Evolutionary conservation across 2,113 vertebrate genomes (phyloP).

Genomic region (Strix uralensis): DNA sequence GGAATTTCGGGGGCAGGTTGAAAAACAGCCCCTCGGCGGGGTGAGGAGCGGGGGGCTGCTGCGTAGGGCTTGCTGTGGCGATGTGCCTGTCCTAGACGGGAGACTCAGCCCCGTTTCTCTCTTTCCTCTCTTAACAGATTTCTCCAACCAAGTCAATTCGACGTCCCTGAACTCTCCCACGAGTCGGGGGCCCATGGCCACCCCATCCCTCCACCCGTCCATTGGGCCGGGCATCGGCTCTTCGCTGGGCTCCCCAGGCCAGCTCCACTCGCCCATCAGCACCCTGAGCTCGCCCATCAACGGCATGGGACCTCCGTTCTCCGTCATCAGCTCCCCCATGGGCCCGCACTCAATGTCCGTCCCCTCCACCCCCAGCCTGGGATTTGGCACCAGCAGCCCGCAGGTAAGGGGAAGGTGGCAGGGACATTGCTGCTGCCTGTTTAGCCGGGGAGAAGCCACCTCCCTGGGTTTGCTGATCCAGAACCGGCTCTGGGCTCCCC

Average conservation of each 20-base stretch:
- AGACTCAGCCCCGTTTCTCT: background rate
- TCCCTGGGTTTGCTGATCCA: accelerated
- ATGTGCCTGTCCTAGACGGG: accelerated
- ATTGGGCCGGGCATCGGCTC: slow-evolving; percentile 81
- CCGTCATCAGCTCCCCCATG: slow-evolving; percentile 97
- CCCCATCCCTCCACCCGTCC: slow-evolving; percentile 82
- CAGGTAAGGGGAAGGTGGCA: slow-evolving; percentile 76
- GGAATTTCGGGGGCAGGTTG: background rate
- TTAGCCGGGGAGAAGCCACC: background rate
- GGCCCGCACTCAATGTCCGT: slow-evolving; percentile 89
- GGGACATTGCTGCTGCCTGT: accelerated
- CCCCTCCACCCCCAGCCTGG: slow-evolving; percentile 85
- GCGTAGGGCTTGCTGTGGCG: background rate
- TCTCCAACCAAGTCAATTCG: slow-evolving; percentile 86
- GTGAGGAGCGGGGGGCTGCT: background rate
- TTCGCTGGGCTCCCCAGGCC: slow-evolving; percentile 84
- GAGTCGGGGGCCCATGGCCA: slow-evolving; percentile 88
- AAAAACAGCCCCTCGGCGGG: background rate
- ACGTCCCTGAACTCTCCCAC: slow-evolving; percentile 86
- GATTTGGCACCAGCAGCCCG: slow-evolving; percentile 89
- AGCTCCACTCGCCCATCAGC: slow-evolving; percentile 94
- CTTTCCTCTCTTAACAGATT: slow-evolving; percentile 78
- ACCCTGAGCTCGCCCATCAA: slow-evolving; percentile 92
- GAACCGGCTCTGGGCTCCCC: background rate
- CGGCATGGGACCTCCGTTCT: slow-evolving; percentile 94